Evolutionary conservation across 2,797 vertebrate species (phyloP), one percentile per base, ranked within the genome.

Genomic region (Nothura maculosa): DNA sequence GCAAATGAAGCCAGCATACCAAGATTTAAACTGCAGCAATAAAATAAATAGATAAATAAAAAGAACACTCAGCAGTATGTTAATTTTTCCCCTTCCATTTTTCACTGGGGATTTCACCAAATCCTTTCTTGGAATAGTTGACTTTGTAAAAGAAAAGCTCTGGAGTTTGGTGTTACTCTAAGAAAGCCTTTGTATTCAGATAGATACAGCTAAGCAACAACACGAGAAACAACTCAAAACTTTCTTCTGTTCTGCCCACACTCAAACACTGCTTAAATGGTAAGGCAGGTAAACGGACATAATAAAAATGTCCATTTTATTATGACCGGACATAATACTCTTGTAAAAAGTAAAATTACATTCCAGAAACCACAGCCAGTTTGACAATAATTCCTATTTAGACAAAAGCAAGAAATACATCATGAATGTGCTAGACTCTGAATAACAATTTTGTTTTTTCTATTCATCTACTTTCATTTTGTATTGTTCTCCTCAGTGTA

Each of bases 31-130:
- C 9, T 77, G 5, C 8, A 54, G 11, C 17, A 50, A 22, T 4
- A 48, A 48, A 50, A 22, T 4, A 48, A 48, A 24, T 48, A 25
- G 47, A 48, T 48, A 48, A 48, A 48, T 25, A 25, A 48, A 48
- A 48, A 48, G 47, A 48, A 13, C 47, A 48, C 25, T 54, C 38
- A 43, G 0, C 17, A 81, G 54, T 21, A 25, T 69, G 36, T 80
- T 42, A 75, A 4, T 8, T 40, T 42, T 21, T 18, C 1, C 13
- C 0, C 2, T 13, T 6, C 30, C 27, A 7, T 3, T 0, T 2
- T 17, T 3, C 62, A 42, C 28, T 20, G 25, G 6, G 6, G 2
- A 20, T 74, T 69, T 20, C 5, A 36, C 16, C 50, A 34, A n/a
- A 5, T 7, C 45, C 34, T 24, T 76, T 69, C 20, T 34, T 10